Conservation (phyloP, 2,797 vertebrate species). For the Onychomys torridus region DNA sequence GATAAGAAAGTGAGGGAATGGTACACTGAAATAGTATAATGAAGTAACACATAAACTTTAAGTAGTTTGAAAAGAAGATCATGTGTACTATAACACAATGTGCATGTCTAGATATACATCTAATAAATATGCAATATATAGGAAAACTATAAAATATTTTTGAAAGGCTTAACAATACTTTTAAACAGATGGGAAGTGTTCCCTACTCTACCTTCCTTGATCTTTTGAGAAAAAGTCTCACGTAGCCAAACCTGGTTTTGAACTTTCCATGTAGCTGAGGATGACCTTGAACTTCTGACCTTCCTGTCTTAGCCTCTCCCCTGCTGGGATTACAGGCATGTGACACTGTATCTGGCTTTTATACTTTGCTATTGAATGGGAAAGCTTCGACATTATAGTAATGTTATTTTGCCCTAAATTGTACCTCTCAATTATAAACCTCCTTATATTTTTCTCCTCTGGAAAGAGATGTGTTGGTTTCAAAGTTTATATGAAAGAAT, state of each 20-base stretch:
- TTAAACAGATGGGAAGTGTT: not conserved
- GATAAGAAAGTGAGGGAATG: not conserved
- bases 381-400: slow-evolving; percentile 9
- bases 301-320: not conserved
- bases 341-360: not conserved
- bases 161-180: slow-evolving; percentile 50
- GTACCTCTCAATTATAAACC: not conserved
- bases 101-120: not conserved
- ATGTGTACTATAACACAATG: not conserved
- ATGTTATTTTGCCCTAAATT: slow-evolving; percentile 22
- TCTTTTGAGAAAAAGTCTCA: not conserved
- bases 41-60: not conserved
- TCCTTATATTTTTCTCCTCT: not conserved
- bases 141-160: not conserved
- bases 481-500: slow-evolving; percentile 60
- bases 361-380: not conserved
- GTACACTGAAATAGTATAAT: not conserved
- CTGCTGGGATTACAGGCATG: not conserved
- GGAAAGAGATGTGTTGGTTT: slow-evolving; percentile 35
- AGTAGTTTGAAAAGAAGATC: slow-evolving; percentile 30
- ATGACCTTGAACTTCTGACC: not conserved
- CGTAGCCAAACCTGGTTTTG: not conserved
- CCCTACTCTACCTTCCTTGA: not conserved
- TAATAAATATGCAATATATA: slow-evolving; percentile 17
- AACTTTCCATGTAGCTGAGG: not conserved